Percentiles rank a stretch among this genome's conserved stretches.
Conservation (phyloP, 2,888 invertebrate genomes). For the Phengaris arion region DNA sequence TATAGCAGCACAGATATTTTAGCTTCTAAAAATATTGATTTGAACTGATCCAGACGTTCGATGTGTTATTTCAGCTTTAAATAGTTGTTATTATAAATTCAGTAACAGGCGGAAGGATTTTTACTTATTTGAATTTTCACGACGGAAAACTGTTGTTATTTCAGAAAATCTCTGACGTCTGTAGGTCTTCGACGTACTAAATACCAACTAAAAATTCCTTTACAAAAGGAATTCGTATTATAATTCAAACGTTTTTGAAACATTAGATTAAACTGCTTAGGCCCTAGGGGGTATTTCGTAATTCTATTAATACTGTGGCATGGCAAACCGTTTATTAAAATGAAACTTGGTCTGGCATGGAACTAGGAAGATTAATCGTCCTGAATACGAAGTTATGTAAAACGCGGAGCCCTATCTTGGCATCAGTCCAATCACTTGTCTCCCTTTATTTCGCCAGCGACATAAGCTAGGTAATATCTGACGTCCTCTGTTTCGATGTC, state of each 20-base stretch:
- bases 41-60: not conserved
- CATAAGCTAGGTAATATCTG: constrained; percentile 42
- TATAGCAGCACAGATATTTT: not conserved
- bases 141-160: too few species aligned
- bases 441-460: constrained; percentile 61
- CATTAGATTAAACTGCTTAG: not conserved
- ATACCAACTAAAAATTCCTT: not conserved
- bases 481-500: constrained; percentile 33
- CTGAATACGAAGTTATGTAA: constrained; percentile 78
- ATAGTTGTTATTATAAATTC: not conserved
- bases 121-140: too few species aligned
- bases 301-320: constrained; percentile 64
- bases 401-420: constrained; percentile 72
- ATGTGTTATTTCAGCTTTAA: not conserved
- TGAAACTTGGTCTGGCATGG: constrained; percentile 74
- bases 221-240: not conserved
- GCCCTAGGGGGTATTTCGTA: not conserved
- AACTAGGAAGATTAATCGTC: constrained; percentile 78
- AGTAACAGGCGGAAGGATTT: not conserved
- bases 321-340: constrained; percentile 76
- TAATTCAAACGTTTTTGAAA: not conserved
- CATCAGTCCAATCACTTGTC: constrained; percentile 76
- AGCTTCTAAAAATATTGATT: constrained; percentile 19
- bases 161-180: too few species aligned
- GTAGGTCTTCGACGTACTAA: too few species aligned